phyloP scores from a whole-genome alignment of 1,140 invertebrate genomes.

The Orussus abietinus region DNA sequence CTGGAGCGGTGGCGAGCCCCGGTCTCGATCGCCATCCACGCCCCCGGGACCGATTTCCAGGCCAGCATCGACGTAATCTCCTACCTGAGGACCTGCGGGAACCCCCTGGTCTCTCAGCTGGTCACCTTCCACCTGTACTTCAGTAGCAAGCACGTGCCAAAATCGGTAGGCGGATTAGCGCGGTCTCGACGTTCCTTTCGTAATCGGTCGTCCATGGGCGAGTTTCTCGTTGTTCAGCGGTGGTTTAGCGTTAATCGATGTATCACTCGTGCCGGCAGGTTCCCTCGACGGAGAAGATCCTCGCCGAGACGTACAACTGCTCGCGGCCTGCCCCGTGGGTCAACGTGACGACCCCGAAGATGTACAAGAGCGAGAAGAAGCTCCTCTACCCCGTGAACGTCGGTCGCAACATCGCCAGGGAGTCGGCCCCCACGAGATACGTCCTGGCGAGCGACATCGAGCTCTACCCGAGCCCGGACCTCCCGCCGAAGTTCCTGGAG shows the following conservation, averaged over 20 bases:
- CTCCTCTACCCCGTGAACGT: conserved; percentile 86
- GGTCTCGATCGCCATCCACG: conserved; percentile 67
- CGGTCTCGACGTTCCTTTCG: too few species aligned
- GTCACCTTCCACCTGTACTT: conserved; percentile 87
- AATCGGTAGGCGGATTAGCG: conserved; percentile 56
- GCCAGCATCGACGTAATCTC: conserved; percentile 57
- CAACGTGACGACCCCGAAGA: conserved; percentile 60
- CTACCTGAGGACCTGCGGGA: conserved; percentile 58
- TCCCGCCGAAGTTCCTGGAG: conserved; percentile 72
- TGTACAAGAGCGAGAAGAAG: conserved; percentile 77
- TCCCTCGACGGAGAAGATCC: conserved; percentile 60
- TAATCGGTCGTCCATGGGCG: too few species aligned
- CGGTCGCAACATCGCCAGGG: conserved; percentile 78
- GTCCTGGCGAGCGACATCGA: conserved; percentile 85
- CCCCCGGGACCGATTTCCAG: conserved; percentile 63
- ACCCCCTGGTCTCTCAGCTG: conserved; percentile 64
- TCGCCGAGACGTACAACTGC: conserved; percentile 66
- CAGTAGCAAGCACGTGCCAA: conserved; percentile 78
- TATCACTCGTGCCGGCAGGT: too few species aligned
- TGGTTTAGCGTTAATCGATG: too few species aligned
- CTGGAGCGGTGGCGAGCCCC: conserved; percentile 69
- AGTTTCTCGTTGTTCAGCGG: too few species aligned
- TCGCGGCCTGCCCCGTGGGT: conserved; percentile 64
- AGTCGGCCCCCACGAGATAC: conserved; percentile 76
- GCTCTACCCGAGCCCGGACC: conserved; percentile 77